A percentile compares a stretch with the other conserved stretches of the same genome.
phyloP scores from a whole-genome alignment of 2,113 vertebrate species.

The Cinclus mexicanus region DNA sequence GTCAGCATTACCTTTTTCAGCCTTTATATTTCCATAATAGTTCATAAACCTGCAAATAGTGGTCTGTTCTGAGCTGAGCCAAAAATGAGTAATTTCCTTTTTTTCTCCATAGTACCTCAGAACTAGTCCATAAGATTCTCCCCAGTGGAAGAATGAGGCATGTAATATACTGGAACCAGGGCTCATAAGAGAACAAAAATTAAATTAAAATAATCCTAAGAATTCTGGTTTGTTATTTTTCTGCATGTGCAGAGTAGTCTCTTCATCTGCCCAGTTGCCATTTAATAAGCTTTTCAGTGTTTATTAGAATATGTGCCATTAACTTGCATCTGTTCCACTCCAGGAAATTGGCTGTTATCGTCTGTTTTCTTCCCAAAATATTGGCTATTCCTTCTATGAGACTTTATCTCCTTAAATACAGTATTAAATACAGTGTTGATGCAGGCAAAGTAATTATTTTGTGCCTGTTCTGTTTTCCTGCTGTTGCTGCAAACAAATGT shows the following conservation, averaged over 20 bases:
- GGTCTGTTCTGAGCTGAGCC: background rate
- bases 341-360: background rate
- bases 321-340: background rate
- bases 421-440: background rate
- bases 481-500: slow-evolving; percentile 22
- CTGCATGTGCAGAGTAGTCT: background rate
- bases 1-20: background rate
- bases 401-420: background rate
- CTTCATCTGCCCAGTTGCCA: background rate
- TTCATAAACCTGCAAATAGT: slow-evolving; percentile 25
- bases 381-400: background rate
- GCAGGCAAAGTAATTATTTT: background rate
- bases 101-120: background rate
- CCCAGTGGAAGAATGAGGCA: background rate
- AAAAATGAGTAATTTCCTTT: slow-evolving; percentile 39
- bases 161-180: background rate
- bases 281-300: slow-evolving; percentile 1
- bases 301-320: background rate
- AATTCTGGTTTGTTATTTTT: background rate
- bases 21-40: background rate
- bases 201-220: background rate
- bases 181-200: background rate
- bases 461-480: slow-evolving; percentile 14
- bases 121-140: background rate
- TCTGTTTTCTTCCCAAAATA: slow-evolving; percentile 8